Percentiles rank a stretch among this genome's conserved stretches.
phyloP scores from a whole-genome alignment of 1,140 invertebrate species.

The Acromyrmex echinatior region DNA sequence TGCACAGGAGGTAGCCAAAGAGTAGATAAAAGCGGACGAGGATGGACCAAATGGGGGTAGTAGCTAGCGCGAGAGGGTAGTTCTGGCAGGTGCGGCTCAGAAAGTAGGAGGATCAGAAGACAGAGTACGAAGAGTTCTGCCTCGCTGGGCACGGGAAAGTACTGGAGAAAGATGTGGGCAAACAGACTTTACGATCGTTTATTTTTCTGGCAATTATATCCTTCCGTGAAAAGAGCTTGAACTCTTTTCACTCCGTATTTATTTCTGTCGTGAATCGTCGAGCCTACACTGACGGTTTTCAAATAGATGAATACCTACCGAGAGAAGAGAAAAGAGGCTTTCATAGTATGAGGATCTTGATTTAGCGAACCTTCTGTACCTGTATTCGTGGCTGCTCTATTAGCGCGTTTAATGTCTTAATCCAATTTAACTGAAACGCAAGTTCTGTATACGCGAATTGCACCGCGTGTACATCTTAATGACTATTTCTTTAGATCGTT shows the following conservation, averaged over 20 bases:
- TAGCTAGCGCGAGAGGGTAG: constrained; percentile 21
- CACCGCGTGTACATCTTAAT: background rate
- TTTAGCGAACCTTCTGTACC: constrained; percentile 4
- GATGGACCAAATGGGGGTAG: constrained; percentile 42
- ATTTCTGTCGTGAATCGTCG: constrained; percentile 78
- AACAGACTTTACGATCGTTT: constrained; percentile 84
- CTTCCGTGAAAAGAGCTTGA: constrained; percentile 80
- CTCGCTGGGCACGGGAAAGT: background rate
- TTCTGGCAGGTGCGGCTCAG: background rate
- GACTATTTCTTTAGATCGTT: background rate
- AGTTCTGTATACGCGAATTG: background rate
- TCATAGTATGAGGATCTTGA: constrained; percentile 6
- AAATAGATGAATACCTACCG: constrained; percentile 19
- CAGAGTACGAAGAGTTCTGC: constrained; percentile 31
- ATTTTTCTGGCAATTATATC: constrained; percentile 86
- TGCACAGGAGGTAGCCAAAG: constrained; percentile 31
- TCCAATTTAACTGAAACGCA: constrained; percentile 19
- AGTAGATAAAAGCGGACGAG: constrained; percentile 49
- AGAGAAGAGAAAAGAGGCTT: constrained; percentile 11
- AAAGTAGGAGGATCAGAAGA: constrained; percentile 12
- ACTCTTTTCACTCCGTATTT: constrained; percentile 82
- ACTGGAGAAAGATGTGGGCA: constrained; percentile 75
- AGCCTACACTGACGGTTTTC: constrained; percentile 73
- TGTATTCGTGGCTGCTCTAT: constrained; percentile 3
- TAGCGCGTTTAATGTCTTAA: constrained; percentile 19